Evolutionary conservation across 2,113 vertebrate species (phyloP).

Genomic region (Scophthalmus maximus): DNA sequence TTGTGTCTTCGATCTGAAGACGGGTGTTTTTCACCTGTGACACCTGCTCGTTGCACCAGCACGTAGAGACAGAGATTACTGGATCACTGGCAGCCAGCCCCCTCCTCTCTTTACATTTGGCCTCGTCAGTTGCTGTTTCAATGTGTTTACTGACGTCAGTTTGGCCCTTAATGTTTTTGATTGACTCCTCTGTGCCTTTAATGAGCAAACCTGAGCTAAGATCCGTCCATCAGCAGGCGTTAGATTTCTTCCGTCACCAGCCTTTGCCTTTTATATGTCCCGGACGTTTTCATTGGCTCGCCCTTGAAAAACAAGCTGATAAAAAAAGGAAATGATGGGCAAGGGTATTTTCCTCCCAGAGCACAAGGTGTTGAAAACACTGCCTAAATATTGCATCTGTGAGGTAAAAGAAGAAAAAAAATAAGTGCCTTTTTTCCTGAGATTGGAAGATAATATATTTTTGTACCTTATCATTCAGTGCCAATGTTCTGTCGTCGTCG

Average conservation of each 20-base stretch:
- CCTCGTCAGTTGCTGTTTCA: conserved; percentile 6
- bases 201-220: conserved; percentile 23
- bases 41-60: conserved; percentile 54
- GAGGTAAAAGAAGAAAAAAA: background rate
- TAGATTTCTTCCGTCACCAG: background rate
- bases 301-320: conserved; percentile 5
- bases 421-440: conserved; percentile 69
- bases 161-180: conserved; percentile 20
- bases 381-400: conserved; percentile 45
- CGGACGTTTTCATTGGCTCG: conserved; percentile 12
- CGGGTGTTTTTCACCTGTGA: conserved; percentile 21
- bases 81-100: conserved; percentile 33
- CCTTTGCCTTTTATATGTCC: background rate
- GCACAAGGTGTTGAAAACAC: conserved; percentile 51
- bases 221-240: conserved; percentile 42
- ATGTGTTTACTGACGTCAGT: conserved; percentile 5
- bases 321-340: conserved; percentile 7
- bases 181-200: conserved; percentile 5
- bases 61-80: conserved; percentile 45
- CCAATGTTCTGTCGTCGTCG: conserved; percentile 54
- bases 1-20: conserved; percentile 50
- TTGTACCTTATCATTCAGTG: conserved; percentile 64
- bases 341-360: conserved; percentile 25
- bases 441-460: conserved; percentile 66
- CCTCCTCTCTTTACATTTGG: background rate